Base-by-base conservation (phyloP, 2,113 vertebrate species). In the Girardinichthys multiradiatus region DNA sequence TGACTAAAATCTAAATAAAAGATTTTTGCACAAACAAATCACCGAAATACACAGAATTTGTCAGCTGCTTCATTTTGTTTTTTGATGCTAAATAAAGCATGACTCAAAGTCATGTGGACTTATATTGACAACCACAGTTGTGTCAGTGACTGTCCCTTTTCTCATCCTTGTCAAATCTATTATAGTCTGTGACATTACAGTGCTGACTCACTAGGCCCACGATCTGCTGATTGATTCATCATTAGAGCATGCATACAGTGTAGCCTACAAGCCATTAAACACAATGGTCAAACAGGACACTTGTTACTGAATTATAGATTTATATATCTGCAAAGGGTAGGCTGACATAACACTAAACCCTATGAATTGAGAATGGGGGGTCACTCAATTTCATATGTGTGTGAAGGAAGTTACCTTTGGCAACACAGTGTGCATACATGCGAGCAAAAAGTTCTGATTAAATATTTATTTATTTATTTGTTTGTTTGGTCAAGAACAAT, bases 141-240 rank as follows among this genome's bases (percentile, higher is more conserved):
- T 66, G 77, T 86, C 84, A 71, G 42, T 82, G 79, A 79, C 80
- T 66, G 57, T 13, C 61, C 67, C 62, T 57, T 80, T 85, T 79
- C 64, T 79, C 66, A 72, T 72, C 64, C 66, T 58, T 33, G 14
- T 42, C 65, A 54, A 70, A 76, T 81, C 80, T 70, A 77, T 85
- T 27, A 79, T 39, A 83, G 30, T 73, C 57, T 68, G 68, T 80
- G 42, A 28, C 68, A 67, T 76, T 26, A 67, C 51, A 39, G 51
- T 74, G 65, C 68, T 81, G 72, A 81, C 74, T 87, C 45, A 70
- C 39, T 27, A 1, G 26, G 33, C 13, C 45, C 35, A 3, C n/a
- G 54, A 77, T 39, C 73, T 77, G 62, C 63, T 60, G 45, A 87
- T 80, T 45, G 80, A 85, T 70, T 84, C 48, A 68, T 26, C 1